These are phyloP conservation scores for Campylomormyrus tamandua DNA, from an alignment of 2,113 vertebrate genomes.

Conservation along the genomic window DNA sequence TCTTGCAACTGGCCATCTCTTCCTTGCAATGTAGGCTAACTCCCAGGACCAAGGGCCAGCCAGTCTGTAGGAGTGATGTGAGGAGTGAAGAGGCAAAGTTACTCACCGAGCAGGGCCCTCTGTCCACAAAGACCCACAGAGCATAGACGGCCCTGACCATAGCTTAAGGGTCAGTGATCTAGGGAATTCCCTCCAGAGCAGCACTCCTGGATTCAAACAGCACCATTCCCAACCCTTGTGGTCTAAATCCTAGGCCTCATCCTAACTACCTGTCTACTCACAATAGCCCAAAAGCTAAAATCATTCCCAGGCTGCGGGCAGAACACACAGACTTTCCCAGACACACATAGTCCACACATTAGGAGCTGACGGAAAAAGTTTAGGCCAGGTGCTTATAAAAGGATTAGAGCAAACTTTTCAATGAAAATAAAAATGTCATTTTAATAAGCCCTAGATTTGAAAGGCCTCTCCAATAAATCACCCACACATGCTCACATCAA, in stretches of 20 bases:
- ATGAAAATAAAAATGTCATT: background rate
- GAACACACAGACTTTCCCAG: background rate
- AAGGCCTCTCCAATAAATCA: background rate
- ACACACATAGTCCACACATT: background rate
- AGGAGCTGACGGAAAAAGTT: background rate
- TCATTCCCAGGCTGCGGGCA: background rate
- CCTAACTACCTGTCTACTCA: background rate
- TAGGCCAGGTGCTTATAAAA: background rate
- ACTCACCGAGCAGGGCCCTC: background rate
- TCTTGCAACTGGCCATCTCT: background rate
- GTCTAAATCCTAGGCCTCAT: background rate
- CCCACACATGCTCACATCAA: background rate
- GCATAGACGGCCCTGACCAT: background rate
- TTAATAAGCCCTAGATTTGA: background rate
- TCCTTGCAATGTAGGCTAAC: background rate
- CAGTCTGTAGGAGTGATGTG: background rate
- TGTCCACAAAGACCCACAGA: background rate
- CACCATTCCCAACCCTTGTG: background rate
- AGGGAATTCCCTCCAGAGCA: background rate
- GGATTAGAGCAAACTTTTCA: background rate
- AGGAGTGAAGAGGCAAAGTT: background rate
- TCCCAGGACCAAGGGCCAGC: background rate
- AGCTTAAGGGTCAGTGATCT: background rate
- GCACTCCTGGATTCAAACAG: background rate
- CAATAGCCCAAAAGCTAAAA: background rate